Evolutionary conservation across 2,888 invertebrate species (phyloP).

Genomic region (Pemphredon lugubris): DNA sequence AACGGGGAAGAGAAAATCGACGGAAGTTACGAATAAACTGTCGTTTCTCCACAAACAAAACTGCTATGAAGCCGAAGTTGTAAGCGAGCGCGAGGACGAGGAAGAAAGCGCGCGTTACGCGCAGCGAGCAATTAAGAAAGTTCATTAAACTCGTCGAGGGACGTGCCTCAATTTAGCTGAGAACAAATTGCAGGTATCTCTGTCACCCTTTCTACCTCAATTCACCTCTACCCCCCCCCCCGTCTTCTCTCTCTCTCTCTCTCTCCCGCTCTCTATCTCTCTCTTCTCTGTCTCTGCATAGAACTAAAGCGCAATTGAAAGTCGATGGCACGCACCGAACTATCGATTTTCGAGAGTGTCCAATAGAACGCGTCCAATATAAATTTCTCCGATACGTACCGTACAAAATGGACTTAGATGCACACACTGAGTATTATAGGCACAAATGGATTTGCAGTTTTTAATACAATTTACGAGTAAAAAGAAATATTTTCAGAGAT

Average conservation of each 20-base stretch:
- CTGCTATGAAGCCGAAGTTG: neutral
- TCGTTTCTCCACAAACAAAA: neutral
- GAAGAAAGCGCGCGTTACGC: too few relatives aligned
- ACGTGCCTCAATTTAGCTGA: neutral
- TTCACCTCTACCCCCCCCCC: too few relatives aligned
- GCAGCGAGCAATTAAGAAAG: conserved; percentile 48
- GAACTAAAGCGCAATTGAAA: conserved; percentile 10
- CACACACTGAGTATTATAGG: too few relatives aligned
- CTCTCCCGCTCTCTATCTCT: too few relatives aligned
- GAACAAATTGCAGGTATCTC: conserved; percentile 8
- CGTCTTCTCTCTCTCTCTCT: too few relatives aligned
- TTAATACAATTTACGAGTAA: too few relatives aligned
- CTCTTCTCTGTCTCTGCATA: too few relatives aligned
- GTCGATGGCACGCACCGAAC: conserved; percentile 9
- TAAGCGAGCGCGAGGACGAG: neutral
- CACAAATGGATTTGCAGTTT: neutral
- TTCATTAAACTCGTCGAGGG: conserved; percentile 36
- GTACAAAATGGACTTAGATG: neutral
- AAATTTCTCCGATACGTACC: conserved; percentile 17
- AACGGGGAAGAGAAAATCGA: too few relatives aligned
- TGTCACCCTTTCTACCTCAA: too few relatives aligned
- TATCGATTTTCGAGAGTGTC: conserved; percentile 35
- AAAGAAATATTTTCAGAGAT: too few relatives aligned
- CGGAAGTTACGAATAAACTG: too few relatives aligned
- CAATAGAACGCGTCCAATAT: conserved; percentile 18